Conservation (phyloP, 2,113 vertebrate species). For the Dasyprocta punctata region DNA sequence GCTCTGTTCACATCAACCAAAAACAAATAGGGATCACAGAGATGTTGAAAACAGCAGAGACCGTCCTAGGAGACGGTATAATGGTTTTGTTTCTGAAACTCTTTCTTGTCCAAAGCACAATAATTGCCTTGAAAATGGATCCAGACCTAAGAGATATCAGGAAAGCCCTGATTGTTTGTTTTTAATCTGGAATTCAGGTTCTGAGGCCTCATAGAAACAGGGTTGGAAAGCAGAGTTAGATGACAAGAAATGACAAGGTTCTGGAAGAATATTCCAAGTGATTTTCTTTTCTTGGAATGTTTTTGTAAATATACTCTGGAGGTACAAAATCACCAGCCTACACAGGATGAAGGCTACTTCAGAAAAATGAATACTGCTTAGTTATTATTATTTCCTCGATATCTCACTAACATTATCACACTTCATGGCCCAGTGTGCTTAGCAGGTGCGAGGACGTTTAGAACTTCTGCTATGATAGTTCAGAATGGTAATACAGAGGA, state of each 20-base stretch:
- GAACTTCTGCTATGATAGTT: neutral
- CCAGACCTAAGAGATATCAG: neutral
- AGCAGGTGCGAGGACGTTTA: neutral
- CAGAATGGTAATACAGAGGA: neutral
- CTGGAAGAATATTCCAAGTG: neutral
- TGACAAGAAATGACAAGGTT: neutral
- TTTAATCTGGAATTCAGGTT: neutral
- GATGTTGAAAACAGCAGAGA: neutral
- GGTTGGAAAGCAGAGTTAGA: neutral
- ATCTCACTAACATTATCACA: neutral
- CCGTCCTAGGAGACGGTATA: neutral
- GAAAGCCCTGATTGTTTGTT: neutral
- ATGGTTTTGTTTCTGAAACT: neutral
- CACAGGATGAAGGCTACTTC: neutral
- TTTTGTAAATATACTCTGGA: neutral
- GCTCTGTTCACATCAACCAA: neutral
- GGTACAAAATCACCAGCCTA: neutral
- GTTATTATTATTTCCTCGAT: neutral
- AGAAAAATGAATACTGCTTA: neutral
- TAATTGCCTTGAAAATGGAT: conserved; percentile 3
- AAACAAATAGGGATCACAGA: neutral
- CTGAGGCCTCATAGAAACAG: neutral
- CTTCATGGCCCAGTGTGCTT: neutral
- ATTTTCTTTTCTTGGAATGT: neutral
- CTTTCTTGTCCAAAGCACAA: neutral